Percentiles rank a stretch among this genome's conserved stretches.
Evolutionary conservation across 2,888 invertebrate genomes (phyloP).

Genomic region (Formica aserva): DNA sequence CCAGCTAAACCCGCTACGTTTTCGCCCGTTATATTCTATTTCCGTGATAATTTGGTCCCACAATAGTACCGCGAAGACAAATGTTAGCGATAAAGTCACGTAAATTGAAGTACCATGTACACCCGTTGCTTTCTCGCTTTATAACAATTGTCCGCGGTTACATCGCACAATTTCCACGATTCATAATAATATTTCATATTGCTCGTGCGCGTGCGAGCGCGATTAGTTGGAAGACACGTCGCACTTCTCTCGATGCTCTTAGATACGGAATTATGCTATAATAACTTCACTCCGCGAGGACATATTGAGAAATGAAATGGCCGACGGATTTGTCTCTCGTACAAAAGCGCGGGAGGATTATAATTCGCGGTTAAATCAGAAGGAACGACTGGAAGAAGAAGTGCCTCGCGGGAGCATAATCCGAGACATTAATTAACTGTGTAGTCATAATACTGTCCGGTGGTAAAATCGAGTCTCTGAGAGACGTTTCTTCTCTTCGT

Average conservation of each 20-base stretch:
- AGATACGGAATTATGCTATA: constrained; percentile 31
- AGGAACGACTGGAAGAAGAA: constrained; percentile 58
- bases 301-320: constrained; percentile 29
- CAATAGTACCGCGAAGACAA: constrained; percentile 76
- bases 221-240: background rate
- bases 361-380: constrained; percentile 57
- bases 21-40: constrained; percentile 68
- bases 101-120: constrained; percentile 74
- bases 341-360: constrained; percentile 56
- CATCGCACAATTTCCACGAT: constrained; percentile 28
- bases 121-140: constrained; percentile 70
- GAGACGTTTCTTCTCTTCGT: constrained; percentile 55
- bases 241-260: constrained; percentile 21
- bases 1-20: constrained; percentile 61
- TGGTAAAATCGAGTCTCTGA: constrained; percentile 58
- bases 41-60: constrained; percentile 69
- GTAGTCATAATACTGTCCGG: constrained; percentile 83
- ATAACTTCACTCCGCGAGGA: constrained; percentile 22
- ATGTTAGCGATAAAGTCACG: constrained; percentile 76
- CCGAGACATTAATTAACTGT: constrained; percentile 81
- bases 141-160: constrained; percentile 61
- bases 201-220: background rate
- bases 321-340: constrained; percentile 40
- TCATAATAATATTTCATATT: constrained; percentile 38
- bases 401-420: constrained; percentile 71